Base-by-base conservation (phyloP, 2,797 vertebrate genomes). In the Clarias laeviceps region DNA sequence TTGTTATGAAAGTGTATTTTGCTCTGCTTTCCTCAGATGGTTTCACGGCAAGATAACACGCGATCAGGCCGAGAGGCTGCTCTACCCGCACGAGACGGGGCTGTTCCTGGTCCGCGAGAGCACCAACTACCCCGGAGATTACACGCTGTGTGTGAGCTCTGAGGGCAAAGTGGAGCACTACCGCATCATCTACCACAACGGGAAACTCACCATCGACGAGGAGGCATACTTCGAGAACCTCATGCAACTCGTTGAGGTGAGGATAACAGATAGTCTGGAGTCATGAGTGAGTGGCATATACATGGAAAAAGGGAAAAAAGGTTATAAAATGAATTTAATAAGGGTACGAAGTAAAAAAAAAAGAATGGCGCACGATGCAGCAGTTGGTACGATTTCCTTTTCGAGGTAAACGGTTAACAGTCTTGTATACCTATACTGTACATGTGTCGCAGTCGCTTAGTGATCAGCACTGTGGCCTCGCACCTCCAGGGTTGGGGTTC, bases 151-250 rank as follows among this genome's bases (percentile, higher is more conserved):
- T 4, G 98, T 99, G 90, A 99, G 97, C 95, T 99, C 97, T 0
- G 97, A 98, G 0, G 96, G 97, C 79, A 99, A 98, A 92, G 98
- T 99, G 94, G 98, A 99, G 94, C 98, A 99, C 93, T 99, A 99
- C 94, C 97, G 95, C 89, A 99, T 99, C 93, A 97, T 97, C 90
- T 99, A 99, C 93, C 93, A 95, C 3, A 90, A 97, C 22, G 96
- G 97, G 94, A 98, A 98, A 93, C 97, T 99, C 87, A 96, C 96
- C 86, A 99, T 99, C 2, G 98, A 99, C 0, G 96, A 98, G 57
- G 98, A 99, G 88, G 96, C 92, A 69, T 99, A 93, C 94, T 99
- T 99, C 0, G 97, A 98, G 79, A 99, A 99, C 92, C 97, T 99
- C 91, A 99, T 99, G 97, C 98, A 99, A 94, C 95, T 99, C 87